A percentile compares a stretch with the other conserved stretches of the same genome.
Evolutionary conservation across 53 echinoderm and acorn worm genomes (phyloP).

Genomic region (Paracentrotus lividus): DNA sequence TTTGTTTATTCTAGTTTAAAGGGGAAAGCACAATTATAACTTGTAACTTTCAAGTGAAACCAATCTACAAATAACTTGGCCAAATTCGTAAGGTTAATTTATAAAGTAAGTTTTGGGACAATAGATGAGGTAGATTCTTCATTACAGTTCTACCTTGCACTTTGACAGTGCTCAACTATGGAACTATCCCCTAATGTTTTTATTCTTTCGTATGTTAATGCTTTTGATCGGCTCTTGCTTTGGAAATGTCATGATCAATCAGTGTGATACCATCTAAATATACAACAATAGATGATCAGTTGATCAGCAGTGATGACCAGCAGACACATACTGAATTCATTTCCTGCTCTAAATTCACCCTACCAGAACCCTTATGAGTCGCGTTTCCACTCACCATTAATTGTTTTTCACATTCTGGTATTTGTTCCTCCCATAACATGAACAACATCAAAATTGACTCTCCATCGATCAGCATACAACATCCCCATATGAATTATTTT

Average conservation of each 20-base stretch:
- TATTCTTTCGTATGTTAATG: not conserved
- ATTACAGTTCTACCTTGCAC: not conserved
- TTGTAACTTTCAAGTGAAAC: too few species aligned
- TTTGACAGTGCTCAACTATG: not conserved
- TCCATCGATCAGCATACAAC: not conserved
- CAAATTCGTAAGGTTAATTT: too few species aligned
- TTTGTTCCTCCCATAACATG: too few species aligned
- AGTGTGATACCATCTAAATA: not conserved
- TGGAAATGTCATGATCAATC: not conserved
- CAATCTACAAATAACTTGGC: too few species aligned
- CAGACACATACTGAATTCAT: constrained; percentile 12
- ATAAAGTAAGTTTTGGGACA: not conserved
- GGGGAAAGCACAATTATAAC: too few species aligned
- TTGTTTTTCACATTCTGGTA: too few species aligned
- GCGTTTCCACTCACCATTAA: not conserved
- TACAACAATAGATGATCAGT: not conserved
- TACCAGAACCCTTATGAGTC: not conserved
- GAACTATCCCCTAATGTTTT: not conserved
- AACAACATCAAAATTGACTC: not conserved
- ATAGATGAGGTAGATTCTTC: not conserved
- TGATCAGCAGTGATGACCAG: not conserved
- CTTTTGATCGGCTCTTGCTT: not conserved
- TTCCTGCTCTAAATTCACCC: not conserved
- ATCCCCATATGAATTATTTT: not conserved
- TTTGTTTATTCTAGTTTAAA: too few species aligned